phyloP scores from a whole-genome alignment of 2,113 vertebrate species.

The human region GRCh38 chr6:148173501-148174000 shows the following conservation, averaged over 20 bases:
- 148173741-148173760: background rate
- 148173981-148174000: background rate
- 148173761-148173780: background rate
- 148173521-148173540: too few species aligned
- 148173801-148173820: background rate
- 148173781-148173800: background rate
- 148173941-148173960: background rate
- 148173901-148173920: background rate
- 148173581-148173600: too few species aligned
- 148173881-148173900: background rate
- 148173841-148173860: background rate
- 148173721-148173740: background rate
- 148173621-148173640: background rate
- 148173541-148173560: too few species aligned
- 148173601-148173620: background rate
- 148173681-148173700: background rate
- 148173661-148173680: background rate
- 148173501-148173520: too few species aligned
- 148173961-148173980: background rate
- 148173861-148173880: background rate
- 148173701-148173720: background rate
- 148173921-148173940: background rate
- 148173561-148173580: too few species aligned
- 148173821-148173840: background rate
- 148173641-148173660: background rate